These are phyloP conservation scores for Actinia equina DNA, from an alignment of 64 coral and sea anemone species.

Conservation along the genomic window DNA sequence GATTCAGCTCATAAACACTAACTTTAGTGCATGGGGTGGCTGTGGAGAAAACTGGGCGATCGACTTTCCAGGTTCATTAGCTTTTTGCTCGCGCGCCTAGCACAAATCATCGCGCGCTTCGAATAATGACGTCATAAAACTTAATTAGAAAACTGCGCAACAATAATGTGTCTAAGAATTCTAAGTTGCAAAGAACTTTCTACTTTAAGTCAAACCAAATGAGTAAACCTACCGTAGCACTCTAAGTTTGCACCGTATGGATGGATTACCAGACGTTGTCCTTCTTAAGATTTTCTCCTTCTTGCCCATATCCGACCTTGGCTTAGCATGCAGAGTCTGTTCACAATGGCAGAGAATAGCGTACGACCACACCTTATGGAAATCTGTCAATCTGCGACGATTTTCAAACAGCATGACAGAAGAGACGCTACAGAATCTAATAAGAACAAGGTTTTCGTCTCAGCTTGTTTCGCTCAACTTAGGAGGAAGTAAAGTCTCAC, in stretches of 20 bases:
- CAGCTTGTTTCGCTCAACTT: constrained; percentile 75
- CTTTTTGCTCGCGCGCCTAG: background rate
- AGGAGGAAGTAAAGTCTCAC: constrained; percentile 76
- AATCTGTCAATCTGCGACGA: constrained; percentile 71
- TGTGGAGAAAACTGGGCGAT: background rate
- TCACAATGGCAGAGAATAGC: constrained; percentile 84
- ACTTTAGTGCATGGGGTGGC: too few species aligned
- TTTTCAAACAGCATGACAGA: constrained; percentile 78
- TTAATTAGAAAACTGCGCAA: background rate
- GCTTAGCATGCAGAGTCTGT: constrained; percentile 78
- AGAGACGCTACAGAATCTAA: constrained; percentile 79
- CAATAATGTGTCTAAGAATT: background rate
- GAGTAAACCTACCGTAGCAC: background rate
- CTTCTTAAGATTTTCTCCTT: constrained; percentile 95
- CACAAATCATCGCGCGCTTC: background rate
- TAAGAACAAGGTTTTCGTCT: constrained; percentile 85
- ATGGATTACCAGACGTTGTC: constrained; percentile 85
- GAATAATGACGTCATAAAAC: constrained; percentile 22
- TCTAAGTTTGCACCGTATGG: constrained; percentile 14
- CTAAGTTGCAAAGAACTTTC: too few species aligned
- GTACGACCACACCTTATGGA: constrained; percentile 93
- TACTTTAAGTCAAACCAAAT: background rate
- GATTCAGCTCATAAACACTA: too few species aligned
- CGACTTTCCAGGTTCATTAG: background rate
- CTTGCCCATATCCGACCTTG: constrained; percentile 66